Conservation (phyloP, 2,888 invertebrate species). For the Tachystola acroxantha region DNA sequence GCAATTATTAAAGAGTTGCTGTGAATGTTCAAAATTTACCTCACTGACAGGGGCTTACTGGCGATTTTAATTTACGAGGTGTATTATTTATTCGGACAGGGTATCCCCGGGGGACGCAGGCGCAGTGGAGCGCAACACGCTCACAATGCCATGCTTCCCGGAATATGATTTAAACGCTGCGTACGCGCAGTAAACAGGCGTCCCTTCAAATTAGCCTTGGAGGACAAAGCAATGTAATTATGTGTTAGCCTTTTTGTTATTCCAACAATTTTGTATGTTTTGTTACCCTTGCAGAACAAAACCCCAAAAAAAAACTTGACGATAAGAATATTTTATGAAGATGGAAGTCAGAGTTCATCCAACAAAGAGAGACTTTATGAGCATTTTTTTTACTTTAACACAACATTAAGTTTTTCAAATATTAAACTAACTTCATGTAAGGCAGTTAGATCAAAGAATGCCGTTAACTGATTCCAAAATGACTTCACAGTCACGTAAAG, state of each 20-base stretch:
- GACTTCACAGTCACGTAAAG: slow-evolving; percentile 34
- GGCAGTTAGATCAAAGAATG: too few relatives aligned
- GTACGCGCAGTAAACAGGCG: slow-evolving; percentile 18
- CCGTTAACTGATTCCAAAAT: too few relatives aligned
- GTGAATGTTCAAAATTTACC: slow-evolving; percentile 3
- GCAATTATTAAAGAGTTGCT: slow-evolving; percentile 1
- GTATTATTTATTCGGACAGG: slow-evolving; percentile 20
- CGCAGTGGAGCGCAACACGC: slow-evolving; percentile 32
- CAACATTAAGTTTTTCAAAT: too few relatives aligned
- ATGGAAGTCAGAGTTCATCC: slow-evolving; percentile 11
- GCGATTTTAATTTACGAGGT: background rate
- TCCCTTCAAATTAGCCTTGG: slow-evolving; percentile 11
- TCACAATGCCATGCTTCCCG: slow-evolving; percentile 43
- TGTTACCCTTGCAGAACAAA: slow-evolving; percentile 6
- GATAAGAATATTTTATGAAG: slow-evolving; percentile 11
- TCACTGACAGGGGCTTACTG: slow-evolving; percentile 1
- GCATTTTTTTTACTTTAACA: slow-evolving; percentile 8
- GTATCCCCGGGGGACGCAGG: slow-evolving; percentile 19
- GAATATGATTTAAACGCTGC: slow-evolving; percentile 39
- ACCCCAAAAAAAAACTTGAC: background rate
- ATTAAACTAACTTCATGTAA: too few relatives aligned
- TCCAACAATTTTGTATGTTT: slow-evolving; percentile 9
- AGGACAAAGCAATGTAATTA: slow-evolving; percentile 20
- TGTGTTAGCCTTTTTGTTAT: slow-evolving; percentile 15
- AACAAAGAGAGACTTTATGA: slow-evolving; percentile 12